Evolutionary conservation across 2,113 vertebrate species (phyloP).

Genomic region (Colinus virginianus): DNA sequence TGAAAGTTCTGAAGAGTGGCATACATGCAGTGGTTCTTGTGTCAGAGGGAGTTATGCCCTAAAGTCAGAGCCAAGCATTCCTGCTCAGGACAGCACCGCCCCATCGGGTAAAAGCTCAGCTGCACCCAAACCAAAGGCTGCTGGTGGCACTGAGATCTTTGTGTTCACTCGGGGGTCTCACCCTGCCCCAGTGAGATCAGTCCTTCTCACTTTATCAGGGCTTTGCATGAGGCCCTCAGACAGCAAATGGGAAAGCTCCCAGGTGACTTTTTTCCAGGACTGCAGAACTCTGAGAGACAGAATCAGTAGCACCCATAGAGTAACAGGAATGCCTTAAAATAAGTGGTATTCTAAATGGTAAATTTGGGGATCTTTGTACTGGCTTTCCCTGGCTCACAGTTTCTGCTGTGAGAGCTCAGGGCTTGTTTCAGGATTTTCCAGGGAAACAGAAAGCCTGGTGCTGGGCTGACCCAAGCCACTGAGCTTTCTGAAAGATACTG

Average conservation of each 20-base stretch:
- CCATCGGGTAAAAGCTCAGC: neutral
- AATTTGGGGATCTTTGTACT: neutral
- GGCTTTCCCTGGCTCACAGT: neutral
- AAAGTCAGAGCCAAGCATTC: neutral
- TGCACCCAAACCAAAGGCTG: neutral
- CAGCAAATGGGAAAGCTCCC: neutral
- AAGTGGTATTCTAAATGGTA: neutral
- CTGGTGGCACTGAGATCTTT: neutral
- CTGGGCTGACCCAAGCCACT: neutral
- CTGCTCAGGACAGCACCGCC: neutral
- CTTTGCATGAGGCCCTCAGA: neutral
- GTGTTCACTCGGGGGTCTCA: neutral
- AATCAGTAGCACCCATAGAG: neutral
- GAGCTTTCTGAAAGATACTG: neutral
- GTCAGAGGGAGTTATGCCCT: constrained; percentile 13
- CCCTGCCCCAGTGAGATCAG: neutral
- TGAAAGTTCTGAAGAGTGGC: constrained; percentile 51
- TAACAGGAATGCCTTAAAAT: neutral
- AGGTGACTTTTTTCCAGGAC: neutral
- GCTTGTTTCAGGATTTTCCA: neutral
- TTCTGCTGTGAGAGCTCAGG: neutral
- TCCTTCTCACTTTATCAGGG: neutral
- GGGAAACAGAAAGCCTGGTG: neutral
- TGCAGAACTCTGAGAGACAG: neutral
- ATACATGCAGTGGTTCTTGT: neutral